phyloP scores from a whole-genome alignment of 30 jellyfish, hydroid and myxozoan genomes.

The Aurelia aurita complex sp. Pacific region DNA sequence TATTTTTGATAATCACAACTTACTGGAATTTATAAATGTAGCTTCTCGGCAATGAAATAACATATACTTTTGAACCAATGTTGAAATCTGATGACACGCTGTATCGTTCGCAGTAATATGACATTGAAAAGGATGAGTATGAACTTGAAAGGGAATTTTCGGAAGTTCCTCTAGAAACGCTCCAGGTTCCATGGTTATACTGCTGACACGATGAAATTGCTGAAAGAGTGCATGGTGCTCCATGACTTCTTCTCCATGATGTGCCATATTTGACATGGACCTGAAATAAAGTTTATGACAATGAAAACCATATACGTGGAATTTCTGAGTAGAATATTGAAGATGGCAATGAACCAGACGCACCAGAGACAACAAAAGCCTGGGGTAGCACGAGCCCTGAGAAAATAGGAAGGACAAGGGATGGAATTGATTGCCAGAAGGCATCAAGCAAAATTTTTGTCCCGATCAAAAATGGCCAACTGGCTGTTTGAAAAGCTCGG shows the following conservation, averaged over 20 bases:
- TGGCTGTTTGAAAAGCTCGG: too few species aligned
- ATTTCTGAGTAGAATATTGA: not conserved
- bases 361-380: too few species aligned
- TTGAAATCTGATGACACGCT: slow-evolving; percentile 29
- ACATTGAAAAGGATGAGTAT: slow-evolving; percentile 3
- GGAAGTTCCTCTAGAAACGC: slow-evolving; percentile 21
- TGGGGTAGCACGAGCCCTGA: too few species aligned
- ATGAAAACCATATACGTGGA: not conserved
- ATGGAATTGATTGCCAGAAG: too few species aligned
- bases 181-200: slow-evolving; percentile 28
- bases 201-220: slow-evolving; percentile 37
- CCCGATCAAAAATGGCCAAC: too few species aligned
- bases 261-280: slow-evolving; percentile 46
- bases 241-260: slow-evolving; percentile 62
- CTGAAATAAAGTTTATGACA: not conserved
- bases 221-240: slow-evolving; percentile 33
- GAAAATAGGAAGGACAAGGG: too few species aligned
- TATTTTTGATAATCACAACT: not conserved
- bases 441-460: too few species aligned
- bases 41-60: slow-evolving; percentile 9
- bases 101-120: slow-evolving; percentile 26
- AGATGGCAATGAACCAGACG: too few species aligned
- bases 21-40: slow-evolving; percentile 21
- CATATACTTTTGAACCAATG: slow-evolving; percentile 31
- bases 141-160: slow-evolving; percentile 12